Evolutionary conservation across 2,888 invertebrate genomes (phyloP).

Genomic region (Ypsolopha scabrella): DNA sequence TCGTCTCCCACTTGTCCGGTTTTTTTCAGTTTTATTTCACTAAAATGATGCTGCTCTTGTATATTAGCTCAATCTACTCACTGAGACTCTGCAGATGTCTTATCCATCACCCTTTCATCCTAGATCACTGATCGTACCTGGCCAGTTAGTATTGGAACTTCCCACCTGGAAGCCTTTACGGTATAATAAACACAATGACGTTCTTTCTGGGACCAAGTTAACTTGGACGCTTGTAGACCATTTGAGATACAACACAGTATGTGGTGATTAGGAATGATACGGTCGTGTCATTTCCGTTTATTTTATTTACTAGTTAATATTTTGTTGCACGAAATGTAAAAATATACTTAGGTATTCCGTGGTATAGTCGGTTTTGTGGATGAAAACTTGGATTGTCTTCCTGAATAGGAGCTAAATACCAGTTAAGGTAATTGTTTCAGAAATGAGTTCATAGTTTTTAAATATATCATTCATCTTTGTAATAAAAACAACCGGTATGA

Average conservation of each 20-base stretch:
- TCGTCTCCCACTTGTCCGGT: too few species aligned
- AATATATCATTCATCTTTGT: too few species aligned
- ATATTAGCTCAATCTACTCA: too few species aligned
- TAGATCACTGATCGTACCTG: not conserved
- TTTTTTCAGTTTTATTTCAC: too few species aligned
- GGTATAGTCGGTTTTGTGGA: not conserved
- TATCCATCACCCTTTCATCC: conserved; percentile 9
- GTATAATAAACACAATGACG: not conserved
- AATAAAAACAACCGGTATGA: too few species aligned
- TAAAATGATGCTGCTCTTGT: too few species aligned
- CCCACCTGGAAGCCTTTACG: not conserved
- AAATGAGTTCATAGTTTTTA: too few species aligned
- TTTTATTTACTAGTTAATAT: not conserved
- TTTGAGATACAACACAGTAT: not conserved
- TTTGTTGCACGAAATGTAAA: not conserved
- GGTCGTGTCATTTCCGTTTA: not conserved
- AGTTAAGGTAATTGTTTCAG: too few species aligned
- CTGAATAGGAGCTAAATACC: too few species aligned
- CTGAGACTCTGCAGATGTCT: not conserved
- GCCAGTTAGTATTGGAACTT: not conserved
- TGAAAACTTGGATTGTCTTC: not conserved
- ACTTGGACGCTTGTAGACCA: not conserved
- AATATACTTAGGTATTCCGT: not conserved
- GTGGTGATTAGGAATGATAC: not conserved
- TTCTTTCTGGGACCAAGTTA: not conserved